These are phyloP conservation scores for Psilanteris sp. DNA, from an alignment of 1,140 invertebrate species.

Conservation along the genomic window DNA sequence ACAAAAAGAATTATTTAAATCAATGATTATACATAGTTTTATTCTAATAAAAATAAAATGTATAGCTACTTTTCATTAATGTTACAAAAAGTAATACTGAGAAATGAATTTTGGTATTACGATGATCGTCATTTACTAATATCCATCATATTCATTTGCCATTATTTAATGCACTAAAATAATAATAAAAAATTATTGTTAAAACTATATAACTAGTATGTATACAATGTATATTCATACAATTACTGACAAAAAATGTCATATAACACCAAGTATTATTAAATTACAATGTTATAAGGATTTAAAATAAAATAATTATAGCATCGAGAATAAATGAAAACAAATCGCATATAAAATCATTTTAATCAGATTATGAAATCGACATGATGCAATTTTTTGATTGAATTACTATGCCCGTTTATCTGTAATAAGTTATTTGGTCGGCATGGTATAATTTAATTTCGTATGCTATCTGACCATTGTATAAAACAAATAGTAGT, in stretches of 20 bases:
- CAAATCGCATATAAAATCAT: slow-evolving; percentile 13
- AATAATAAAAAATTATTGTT: too few relatives aligned
- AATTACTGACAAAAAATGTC: slow-evolving; percentile 4
- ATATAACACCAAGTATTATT: slow-evolving; percentile 16
- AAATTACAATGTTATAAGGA: slow-evolving; percentile 14
- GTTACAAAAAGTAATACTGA: too few relatives aligned
- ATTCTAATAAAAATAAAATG: too few relatives aligned
- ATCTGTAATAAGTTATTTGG: slow-evolving; percentile 22
- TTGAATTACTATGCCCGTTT: slow-evolving; percentile 28
- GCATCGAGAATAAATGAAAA: slow-evolving; percentile 24
- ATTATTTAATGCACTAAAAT: too few relatives aligned
- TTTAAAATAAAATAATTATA: slow-evolving; percentile 19
- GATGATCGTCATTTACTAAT: too few relatives aligned
- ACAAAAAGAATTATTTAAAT: too few relatives aligned
- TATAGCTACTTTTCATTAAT: too few relatives aligned
- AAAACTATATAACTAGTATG: too few relatives aligned
- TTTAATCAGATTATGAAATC: slow-evolving; percentile 32
- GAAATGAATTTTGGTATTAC: too few relatives aligned
- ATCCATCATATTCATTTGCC: too few relatives aligned
- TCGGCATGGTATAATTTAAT: slow-evolving; percentile 25
- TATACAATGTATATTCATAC: slow-evolving; percentile 7
- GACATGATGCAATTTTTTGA: slow-evolving; percentile 4
- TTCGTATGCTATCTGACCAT: slow-evolving; percentile 1
- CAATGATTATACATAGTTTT: too few relatives aligned
- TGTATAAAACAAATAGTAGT: slow-evolving; percentile 22